Evolutionary conservation across 2,797 vertebrate species (phyloP).

Genomic region (Protosalanx chinensis): DNA sequence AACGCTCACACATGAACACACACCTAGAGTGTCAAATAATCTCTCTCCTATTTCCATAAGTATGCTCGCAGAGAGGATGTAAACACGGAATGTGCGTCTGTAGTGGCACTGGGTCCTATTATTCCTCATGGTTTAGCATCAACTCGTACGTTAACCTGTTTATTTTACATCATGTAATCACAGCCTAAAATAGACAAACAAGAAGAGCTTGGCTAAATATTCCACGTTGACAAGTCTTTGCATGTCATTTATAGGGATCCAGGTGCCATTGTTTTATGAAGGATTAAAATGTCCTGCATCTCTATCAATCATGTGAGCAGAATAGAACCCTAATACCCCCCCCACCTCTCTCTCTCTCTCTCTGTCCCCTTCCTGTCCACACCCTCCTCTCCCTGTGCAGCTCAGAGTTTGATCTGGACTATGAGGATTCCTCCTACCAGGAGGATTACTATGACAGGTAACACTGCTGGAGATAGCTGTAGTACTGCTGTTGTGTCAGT

Average conservation of each 20-base stretch:
- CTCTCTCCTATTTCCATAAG: constrained; percentile 1
- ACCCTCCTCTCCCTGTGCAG: constrained; percentile 53
- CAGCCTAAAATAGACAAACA: no score
- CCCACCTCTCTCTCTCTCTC: constrained; percentile 22
- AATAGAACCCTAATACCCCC: constrained; percentile 8
- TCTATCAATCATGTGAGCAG: constrained; percentile 22
- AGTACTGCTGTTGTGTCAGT: no score
- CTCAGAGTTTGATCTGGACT: constrained; percentile 74
- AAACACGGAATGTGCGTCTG: constrained; percentile 22
- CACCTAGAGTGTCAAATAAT: neutral
- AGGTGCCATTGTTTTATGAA: no score
- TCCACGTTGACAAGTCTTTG: no score
- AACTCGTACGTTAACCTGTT: no score
- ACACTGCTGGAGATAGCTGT: constrained; percentile 21
- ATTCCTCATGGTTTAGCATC: no score
- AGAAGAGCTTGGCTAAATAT: no score
- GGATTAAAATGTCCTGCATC: no score
- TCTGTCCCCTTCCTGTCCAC: constrained; percentile 30
- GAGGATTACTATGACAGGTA: constrained; percentile 81
- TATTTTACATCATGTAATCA: no score
- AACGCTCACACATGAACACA: constrained; percentile 10
- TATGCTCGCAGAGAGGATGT: constrained; percentile 32
- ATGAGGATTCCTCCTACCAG: constrained; percentile 69
- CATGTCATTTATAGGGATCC: no score
- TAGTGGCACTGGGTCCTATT: neutral